These are phyloP conservation scores for Microctenopoma steveboyesi DNA, from an alignment of 2,797 vertebrate species.

Conservation along the genomic window DNA sequence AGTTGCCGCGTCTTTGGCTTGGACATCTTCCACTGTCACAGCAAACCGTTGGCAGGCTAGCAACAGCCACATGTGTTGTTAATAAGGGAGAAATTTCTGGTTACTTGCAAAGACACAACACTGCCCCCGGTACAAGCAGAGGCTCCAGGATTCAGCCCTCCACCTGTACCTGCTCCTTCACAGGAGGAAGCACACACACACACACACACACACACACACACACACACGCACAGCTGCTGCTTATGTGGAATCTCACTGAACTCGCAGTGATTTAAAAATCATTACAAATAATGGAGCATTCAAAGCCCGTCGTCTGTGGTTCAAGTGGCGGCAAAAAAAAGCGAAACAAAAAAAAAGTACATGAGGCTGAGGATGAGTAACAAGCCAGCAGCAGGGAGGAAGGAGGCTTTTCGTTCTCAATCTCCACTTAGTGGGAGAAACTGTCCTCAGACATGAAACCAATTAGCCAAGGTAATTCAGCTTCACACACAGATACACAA, in stretches of 20 bases:
- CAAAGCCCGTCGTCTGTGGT: constrained; percentile 35
- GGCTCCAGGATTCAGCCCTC: constrained; percentile 31
- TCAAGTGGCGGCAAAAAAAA: constrained; percentile 42
- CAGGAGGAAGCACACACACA: constrained; percentile 10
- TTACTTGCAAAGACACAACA: constrained; percentile 46
- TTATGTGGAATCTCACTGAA: constrained; percentile 36
- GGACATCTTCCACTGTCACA: constrained; percentile 47
- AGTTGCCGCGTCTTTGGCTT: constrained; percentile 37
- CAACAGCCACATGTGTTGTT: constrained; percentile 45
- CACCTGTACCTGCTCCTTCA: constrained; percentile 27
- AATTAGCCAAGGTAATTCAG: constrained; percentile 62
- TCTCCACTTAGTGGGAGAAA: constrained; percentile 50
- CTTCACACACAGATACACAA: constrained; percentile 29
- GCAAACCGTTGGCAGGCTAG: constrained; percentile 43
- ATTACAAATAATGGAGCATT: constrained; percentile 54
- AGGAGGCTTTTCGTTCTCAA: constrained; percentile 57
- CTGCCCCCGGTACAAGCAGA: constrained; percentile 18
- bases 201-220: no score
- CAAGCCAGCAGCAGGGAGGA: constrained; percentile 39
- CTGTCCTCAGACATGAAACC: constrained; percentile 62
- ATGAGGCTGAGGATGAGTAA: constrained; percentile 47
- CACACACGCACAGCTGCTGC: constrained; percentile 32
- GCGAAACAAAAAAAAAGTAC: constrained; percentile 18
- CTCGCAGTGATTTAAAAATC: constrained; percentile 51
- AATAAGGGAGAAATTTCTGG: constrained; percentile 43